These are phyloP conservation scores for Aphelenchoides fujianensis DNA, from an alignment of 1,140 invertebrate species.

Conservation along the genomic window DNA sequence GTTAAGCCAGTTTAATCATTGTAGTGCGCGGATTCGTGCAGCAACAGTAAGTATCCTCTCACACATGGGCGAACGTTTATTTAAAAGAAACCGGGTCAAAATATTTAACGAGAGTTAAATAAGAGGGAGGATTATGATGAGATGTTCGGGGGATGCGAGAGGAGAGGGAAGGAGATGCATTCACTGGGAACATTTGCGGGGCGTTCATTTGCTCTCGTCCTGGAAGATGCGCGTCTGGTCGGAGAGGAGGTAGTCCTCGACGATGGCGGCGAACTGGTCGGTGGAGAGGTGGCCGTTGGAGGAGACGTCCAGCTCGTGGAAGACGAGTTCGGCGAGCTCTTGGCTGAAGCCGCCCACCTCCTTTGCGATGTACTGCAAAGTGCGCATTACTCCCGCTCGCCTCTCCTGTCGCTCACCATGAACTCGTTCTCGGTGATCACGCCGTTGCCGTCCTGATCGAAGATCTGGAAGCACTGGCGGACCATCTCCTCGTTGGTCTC, in stretches of 20 bases:
- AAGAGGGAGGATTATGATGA: too few relatives aligned
- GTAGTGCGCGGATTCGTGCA: slow-evolving; percentile 51
- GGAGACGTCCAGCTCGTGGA: slow-evolving; percentile 59
- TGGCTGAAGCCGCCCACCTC: slow-evolving; percentile 60
- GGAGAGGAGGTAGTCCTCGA: slow-evolving; percentile 52
- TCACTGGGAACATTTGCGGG: too few relatives aligned
- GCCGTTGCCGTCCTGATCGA: slow-evolving; percentile 60
- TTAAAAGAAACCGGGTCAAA: too few relatives aligned
- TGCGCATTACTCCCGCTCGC: slow-evolving; percentile 13
- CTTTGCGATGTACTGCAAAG: slow-evolving; percentile 60
- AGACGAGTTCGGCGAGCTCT: slow-evolving; percentile 58
- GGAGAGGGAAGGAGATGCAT: too few relatives aligned
- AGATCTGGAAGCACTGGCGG: slow-evolving; percentile 60
- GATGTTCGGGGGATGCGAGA: too few relatives aligned
- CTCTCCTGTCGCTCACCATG: slow-evolving; percentile 49
- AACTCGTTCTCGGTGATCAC: slow-evolving; percentile 61
- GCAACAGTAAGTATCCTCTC: slow-evolving; percentile 50
- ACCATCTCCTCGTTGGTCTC: slow-evolving; percentile 58
- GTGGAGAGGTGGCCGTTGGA: slow-evolving; percentile 52
- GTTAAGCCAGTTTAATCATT: too few relatives aligned
- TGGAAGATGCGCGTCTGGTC: slow-evolving; percentile 2
- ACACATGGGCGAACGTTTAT: slow-evolving; percentile 23
- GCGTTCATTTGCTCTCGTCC: neutral
- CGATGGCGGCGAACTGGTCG: slow-evolving; percentile 59
- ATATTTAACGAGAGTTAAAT: too few relatives aligned